Percentiles rank a stretch among this genome's conserved stretches.
Evolutionary conservation across 1,140 invertebrate species (phyloP).

Genomic region (Ptiloglossa arizonensis): DNA sequence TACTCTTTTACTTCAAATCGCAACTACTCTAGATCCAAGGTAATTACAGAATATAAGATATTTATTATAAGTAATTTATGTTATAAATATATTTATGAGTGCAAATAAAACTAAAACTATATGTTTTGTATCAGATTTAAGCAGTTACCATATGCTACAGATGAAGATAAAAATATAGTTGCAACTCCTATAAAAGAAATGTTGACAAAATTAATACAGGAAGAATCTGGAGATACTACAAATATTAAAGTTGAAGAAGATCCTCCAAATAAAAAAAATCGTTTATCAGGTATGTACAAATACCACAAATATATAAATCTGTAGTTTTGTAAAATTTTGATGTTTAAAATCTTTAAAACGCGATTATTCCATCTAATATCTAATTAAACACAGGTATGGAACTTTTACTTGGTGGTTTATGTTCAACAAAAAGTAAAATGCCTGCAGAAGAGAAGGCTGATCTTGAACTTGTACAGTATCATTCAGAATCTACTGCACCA

Average conservation of each 20-base stretch:
- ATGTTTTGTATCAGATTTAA: conserved; percentile 76
- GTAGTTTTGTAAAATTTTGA: background rate
- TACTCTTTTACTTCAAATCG: conserved; percentile 79
- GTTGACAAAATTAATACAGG: conserved; percentile 76
- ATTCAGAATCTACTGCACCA: conserved; percentile 79
- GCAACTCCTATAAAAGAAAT: conserved; percentile 78
- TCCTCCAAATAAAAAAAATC: conserved; percentile 72
- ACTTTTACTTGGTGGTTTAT: conserved; percentile 78
- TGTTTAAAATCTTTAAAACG: background rate
- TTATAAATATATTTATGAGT: background rate
- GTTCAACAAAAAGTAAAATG: conserved; percentile 74
- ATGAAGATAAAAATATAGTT: conserved; percentile 79
- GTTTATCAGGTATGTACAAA: conserved; percentile 75
- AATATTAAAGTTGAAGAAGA: conserved; percentile 63
- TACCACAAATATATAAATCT: background rate
- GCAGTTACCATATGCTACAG: conserved; percentile 79
- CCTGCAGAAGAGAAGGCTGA: conserved; percentile 80
- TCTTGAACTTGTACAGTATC: conserved; percentile 82
- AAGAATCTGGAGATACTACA: conserved; percentile 66
- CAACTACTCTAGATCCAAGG: conserved; percentile 82
- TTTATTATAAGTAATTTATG: background rate
- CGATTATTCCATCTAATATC: background rate
- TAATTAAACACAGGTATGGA: conserved; percentile 77
- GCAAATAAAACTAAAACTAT: conserved; percentile 2
- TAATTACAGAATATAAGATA: conserved; percentile 45